A percentile compares a stretch with the other conserved stretches of the same genome.
These are phyloP conservation scores for Anniella stebbinsi DNA, from an alignment of 2,797 vertebrate genomes.

Conservation along the genomic window DNA sequence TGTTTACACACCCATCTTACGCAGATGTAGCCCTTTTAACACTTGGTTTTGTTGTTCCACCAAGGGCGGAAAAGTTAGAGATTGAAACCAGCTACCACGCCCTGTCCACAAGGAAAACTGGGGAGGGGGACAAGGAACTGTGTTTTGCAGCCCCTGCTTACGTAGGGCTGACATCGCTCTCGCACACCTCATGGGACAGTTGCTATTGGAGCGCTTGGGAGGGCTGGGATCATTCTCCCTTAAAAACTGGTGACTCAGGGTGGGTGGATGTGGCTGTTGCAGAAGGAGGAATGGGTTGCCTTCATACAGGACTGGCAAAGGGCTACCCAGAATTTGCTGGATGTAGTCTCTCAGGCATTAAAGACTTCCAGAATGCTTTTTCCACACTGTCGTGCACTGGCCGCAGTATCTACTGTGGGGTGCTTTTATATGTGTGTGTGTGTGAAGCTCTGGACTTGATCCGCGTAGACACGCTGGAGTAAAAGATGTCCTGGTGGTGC, in stretches of 20 bases:
- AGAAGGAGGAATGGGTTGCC: neutral
- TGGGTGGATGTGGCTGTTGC: neutral
- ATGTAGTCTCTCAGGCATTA: neutral
- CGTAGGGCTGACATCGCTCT: neutral
- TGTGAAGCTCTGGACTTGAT: neutral
- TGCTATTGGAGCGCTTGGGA: too few relatives aligned
- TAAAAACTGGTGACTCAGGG: too few relatives aligned
- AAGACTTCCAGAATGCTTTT: too few relatives aligned
- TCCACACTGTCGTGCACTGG: neutral
- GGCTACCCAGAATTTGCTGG: neutral
- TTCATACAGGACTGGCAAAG: neutral
- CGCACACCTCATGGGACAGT: neutral
- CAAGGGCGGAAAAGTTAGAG: neutral
- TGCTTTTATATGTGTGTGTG: too few relatives aligned
- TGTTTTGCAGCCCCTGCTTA: neutral
- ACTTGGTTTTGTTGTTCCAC: neutral
- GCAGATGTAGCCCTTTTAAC: neutral
- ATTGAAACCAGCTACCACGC: neutral
- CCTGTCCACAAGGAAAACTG: neutral
- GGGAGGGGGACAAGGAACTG: neutral
- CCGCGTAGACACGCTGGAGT: neutral
- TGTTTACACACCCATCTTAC: neutral
- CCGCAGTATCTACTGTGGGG: neutral
- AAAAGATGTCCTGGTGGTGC: too few relatives aligned
- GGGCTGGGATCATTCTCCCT: neutral